These are phyloP conservation scores for Phataginus tricuspis DNA, from an alignment of 2,797 vertebrate genomes.

Conservation along the genomic window DNA sequence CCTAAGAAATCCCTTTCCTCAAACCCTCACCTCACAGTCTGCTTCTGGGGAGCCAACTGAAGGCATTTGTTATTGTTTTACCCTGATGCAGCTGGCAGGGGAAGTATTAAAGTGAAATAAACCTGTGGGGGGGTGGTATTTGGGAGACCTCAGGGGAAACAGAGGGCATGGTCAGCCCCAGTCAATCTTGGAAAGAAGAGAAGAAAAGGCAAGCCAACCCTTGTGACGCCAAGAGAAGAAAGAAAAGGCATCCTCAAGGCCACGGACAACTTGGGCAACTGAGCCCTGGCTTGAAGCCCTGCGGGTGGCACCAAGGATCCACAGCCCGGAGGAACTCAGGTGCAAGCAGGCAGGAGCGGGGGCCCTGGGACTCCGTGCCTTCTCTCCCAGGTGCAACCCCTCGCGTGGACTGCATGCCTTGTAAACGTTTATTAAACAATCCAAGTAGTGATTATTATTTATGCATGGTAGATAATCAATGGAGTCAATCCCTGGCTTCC, in stretches of 20 bases:
- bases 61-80: background rate
- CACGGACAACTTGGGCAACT: background rate
- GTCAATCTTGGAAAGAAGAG: background rate
- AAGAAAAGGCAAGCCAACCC: background rate
- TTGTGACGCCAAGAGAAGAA: background rate
- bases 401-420: background rate
- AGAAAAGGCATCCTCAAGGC: background rate
- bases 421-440: background rate
- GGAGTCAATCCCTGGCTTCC: background rate
- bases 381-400: background rate
- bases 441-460: background rate
- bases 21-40: background rate
- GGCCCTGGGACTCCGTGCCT: background rate
- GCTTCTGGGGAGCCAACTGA: background rate
- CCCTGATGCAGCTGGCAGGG: background rate
- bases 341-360: fast-evolving
- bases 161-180: background rate
- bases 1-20: background rate
- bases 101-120: background rate
- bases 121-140: background rate
- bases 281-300: background rate
- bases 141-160: background rate
- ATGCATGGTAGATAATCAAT: background rate
- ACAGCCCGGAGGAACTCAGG: background rate
- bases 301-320: fast-evolving